These are phyloP conservation scores for Drosophila saltans DNA, from an alignment of 1,140 invertebrate genomes.

Conservation along the genomic window DNA sequence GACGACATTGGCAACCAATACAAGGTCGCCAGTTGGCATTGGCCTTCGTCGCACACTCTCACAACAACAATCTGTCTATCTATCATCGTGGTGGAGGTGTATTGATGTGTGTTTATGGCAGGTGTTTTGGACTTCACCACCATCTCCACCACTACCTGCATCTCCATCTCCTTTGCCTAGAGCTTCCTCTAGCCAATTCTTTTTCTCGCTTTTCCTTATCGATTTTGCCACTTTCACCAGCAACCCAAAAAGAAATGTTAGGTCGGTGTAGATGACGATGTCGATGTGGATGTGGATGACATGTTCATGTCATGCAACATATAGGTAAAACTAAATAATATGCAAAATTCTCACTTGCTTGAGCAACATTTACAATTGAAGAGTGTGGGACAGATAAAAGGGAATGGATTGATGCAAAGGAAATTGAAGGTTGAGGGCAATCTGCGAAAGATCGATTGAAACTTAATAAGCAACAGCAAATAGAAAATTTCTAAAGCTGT, in stretches of 20 bases:
- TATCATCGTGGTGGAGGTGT: not conserved
- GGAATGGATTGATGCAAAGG: not conserved
- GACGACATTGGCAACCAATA: constrained; percentile 31
- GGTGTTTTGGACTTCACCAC: not conserved
- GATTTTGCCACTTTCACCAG: constrained; percentile 29
- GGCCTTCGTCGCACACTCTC: constrained; percentile 16
- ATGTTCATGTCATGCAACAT: constrained; percentile 11
- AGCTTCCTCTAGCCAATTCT: constrained; percentile 33
- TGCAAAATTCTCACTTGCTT: constrained; percentile 1
- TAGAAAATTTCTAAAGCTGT: not conserved
- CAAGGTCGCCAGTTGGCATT: constrained; percentile 73
- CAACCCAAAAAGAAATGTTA: constrained; percentile 28
- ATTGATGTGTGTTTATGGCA: not conserved
- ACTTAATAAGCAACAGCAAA: constrained; percentile 42
- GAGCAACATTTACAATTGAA: not conserved
- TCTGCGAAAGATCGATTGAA: constrained; percentile 42
- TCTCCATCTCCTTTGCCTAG: too few relatives aligned
- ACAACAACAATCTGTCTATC: not conserved
- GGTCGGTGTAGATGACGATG: constrained; percentile 33
- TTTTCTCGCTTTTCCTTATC: constrained; percentile 46
- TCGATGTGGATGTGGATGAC: constrained; percentile 35
- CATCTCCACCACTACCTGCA: not conserved
- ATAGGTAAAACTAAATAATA: not conserved
- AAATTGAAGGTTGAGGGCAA: not conserved
- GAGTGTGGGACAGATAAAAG: not conserved